Evolutionary conservation across 2,888 invertebrate genomes (phyloP).

Genomic region (Drosophila testacea): DNA sequence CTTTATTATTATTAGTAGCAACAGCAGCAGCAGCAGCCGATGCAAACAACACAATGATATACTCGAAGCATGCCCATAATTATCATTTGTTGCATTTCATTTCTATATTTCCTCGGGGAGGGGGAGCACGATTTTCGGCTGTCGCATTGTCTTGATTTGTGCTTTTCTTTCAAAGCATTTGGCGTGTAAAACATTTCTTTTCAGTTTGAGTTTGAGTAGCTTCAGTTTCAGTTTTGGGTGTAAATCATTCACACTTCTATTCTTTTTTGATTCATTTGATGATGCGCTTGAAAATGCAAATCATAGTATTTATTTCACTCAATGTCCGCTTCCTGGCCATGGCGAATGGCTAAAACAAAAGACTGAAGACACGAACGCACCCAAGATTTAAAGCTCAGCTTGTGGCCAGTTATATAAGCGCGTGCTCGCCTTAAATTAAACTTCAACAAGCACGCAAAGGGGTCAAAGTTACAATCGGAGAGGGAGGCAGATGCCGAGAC

Average conservation of each 20-base stretch:
- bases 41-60: constrained; percentile 54
- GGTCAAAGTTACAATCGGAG: constrained; percentile 40
- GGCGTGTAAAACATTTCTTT: constrained; percentile 53
- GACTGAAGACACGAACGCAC: constrained; percentile 71
- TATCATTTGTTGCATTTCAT: constrained; percentile 75
- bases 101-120: constrained; percentile 22
- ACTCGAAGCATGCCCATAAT: constrained; percentile 57
- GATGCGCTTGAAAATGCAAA: constrained; percentile 50
- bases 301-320: constrained; percentile 48
- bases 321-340: constrained; percentile 56
- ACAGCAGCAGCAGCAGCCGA: constrained; percentile 19
- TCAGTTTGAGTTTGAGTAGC: background rate
- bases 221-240: constrained; percentile 14
- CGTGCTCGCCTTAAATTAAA: constrained; percentile 71
- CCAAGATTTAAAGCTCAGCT: constrained; percentile 50
- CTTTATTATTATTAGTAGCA: constrained; percentile 55
- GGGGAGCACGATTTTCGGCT: constrained; percentile 32
- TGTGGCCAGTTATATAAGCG: constrained; percentile 64
- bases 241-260: constrained; percentile 58
- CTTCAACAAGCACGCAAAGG: constrained; percentile 50
- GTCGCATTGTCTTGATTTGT: constrained; percentile 45
- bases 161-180: constrained; percentile 23
- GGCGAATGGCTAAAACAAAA: constrained; percentile 62
- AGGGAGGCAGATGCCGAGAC: constrained; percentile 5
- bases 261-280: constrained; percentile 14